Conservation (phyloP, 2,113 vertebrate species). For the Struthidea cinerea region DNA sequence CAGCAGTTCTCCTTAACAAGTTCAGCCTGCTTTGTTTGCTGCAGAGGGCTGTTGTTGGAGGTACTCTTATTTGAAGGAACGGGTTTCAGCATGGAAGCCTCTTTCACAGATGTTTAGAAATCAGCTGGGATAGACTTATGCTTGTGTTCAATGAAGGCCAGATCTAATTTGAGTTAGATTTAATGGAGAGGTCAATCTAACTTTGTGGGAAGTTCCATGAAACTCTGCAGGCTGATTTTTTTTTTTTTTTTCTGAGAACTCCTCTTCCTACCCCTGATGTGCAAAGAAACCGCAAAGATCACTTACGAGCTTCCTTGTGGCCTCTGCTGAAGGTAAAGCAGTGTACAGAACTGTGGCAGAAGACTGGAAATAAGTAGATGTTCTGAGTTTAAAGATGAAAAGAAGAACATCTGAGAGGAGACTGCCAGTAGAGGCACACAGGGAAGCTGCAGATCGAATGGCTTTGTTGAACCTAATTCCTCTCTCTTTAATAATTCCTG, state of each 20-base stretch:
- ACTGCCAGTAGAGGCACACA: not conserved
- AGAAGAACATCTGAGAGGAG: not conserved
- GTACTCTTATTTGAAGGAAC: not conserved
- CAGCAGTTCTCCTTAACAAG: not conserved
- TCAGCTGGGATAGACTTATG: not conserved
- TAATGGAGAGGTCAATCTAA: not conserved
- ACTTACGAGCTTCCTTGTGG: not conserved
- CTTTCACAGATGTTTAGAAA: not conserved
- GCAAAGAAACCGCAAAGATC: not conserved
- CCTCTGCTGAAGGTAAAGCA: not conserved
- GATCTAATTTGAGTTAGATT: not conserved
- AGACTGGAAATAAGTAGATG: not conserved
- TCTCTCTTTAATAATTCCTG: not conserved
- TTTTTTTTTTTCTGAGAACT: fast-evolving
- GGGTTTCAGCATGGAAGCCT: not conserved
- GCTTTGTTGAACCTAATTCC: not conserved
- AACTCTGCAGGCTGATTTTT: not conserved
- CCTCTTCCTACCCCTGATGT: not conserved
- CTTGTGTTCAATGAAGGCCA: not conserved
- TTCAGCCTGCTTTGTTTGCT: not conserved
- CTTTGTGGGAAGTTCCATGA: not conserved
- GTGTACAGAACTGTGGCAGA: not conserved
- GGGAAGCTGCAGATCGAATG: not conserved
- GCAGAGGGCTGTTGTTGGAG: not conserved
- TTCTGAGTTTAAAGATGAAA: not conserved